These are phyloP conservation scores for Metaphire vulgaris DNA, from an alignment of 1,140 invertebrate species.

Conservation along the genomic window DNA sequence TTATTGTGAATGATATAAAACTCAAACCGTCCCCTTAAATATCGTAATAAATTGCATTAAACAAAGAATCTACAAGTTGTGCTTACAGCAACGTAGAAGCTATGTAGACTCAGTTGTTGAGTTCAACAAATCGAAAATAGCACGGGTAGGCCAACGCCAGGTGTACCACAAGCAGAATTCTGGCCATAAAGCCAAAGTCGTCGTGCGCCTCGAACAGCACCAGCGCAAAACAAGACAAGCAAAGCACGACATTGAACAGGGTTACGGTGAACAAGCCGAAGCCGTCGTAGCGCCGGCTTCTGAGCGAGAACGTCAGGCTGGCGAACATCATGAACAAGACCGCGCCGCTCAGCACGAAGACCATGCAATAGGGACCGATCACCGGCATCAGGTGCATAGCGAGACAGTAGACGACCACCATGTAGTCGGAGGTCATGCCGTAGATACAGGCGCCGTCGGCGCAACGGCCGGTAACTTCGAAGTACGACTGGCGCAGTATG, in stretches of 20 bases:
- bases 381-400: neutral
- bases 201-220: neutral
- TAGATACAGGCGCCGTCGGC: constrained; percentile 2
- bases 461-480: constrained; percentile 10
- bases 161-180: neutral
- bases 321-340: constrained; percentile 1
- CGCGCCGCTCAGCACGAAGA: neutral
- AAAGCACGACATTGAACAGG: neutral
- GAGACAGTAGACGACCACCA: neutral
- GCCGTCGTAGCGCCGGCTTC: constrained; percentile 7
- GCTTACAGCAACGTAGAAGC: too few species aligned
- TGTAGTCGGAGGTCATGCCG: constrained; percentile 19
- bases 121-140: constrained; percentile 17
- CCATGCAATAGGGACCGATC: neutral
- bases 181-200: neutral
- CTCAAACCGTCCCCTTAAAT: too few species aligned
- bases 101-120: constrained; percentile 5
- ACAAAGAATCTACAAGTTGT: too few species aligned
- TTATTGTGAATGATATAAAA: too few species aligned
- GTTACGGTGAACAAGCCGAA: constrained; percentile 2
- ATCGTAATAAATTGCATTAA: too few species aligned
- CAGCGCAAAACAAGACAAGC: neutral
- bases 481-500: constrained; percentile 2
- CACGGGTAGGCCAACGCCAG: constrained; percentile 9
- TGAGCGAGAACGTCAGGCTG: neutral